These are phyloP conservation scores for Phodopus roborovskii DNA, from an alignment of 2,113 vertebrate genomes.

Conservation along the genomic window DNA sequence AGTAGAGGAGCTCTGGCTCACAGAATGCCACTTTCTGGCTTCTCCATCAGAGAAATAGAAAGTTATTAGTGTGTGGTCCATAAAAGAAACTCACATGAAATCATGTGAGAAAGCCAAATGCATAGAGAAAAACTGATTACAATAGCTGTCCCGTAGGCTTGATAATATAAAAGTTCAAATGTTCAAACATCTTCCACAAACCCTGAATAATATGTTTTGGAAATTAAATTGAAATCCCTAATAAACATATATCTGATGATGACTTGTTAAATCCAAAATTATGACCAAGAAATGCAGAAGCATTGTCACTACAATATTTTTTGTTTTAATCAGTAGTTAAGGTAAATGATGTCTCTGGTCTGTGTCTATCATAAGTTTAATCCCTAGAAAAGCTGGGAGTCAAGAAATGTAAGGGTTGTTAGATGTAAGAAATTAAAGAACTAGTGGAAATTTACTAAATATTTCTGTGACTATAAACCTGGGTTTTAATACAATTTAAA, in stretches of 20 bases:
- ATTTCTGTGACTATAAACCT: background rate
- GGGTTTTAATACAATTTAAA: slow-evolving; percentile 35
- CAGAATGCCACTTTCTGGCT: background rate
- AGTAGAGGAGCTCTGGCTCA: slow-evolving; percentile 20
- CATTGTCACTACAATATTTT: background rate
- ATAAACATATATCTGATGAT: slow-evolving; percentile 9
- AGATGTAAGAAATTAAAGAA: background rate
- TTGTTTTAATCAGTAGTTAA: background rate
- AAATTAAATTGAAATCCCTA: background rate
- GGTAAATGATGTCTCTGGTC: background rate
- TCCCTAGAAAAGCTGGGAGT: background rate
- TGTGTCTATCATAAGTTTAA: background rate
- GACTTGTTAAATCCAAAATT: background rate
- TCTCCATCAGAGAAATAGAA: background rate
- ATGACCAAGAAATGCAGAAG: slow-evolving; percentile 9
- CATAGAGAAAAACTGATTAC: background rate
- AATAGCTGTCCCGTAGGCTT: background rate
- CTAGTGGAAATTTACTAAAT: background rate
- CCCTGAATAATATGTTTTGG: background rate
- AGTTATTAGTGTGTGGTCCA: background rate
- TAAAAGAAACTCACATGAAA: background rate
- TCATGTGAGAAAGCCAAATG: slow-evolving; percentile 25
- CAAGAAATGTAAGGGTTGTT: background rate
- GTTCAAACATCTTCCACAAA: background rate
- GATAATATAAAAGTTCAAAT: background rate